Evolutionary conservation across 2,113 vertebrate species (phyloP).

Genomic region (Corydoras sp.): DNA sequence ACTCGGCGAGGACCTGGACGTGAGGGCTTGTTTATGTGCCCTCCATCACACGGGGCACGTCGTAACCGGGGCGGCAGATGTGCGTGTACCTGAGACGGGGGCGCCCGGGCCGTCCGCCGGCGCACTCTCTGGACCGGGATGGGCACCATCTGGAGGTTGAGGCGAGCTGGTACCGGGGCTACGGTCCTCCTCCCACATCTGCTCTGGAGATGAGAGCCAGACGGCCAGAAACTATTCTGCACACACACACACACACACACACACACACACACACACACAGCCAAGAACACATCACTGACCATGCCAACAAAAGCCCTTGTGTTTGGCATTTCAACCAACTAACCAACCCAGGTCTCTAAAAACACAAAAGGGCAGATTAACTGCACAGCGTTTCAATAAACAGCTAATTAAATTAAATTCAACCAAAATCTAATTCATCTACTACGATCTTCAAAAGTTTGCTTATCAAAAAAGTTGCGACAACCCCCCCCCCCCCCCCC

Average conservation of each 20-base stretch:
- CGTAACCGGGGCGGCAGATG: too few relatives aligned
- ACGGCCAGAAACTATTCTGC: constrained; percentile 40
- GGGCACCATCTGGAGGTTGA: constrained; percentile 56
- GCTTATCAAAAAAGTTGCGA: too few relatives aligned
- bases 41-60: too few relatives aligned
- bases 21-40: too few relatives aligned
- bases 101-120: constrained; percentile 10
- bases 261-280: too few relatives aligned
- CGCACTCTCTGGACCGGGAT: constrained; percentile 21
- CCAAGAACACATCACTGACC: constrained; percentile 9
- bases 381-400: too few relatives aligned
- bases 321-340: constrained; percentile 8
- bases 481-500: too few relatives aligned
- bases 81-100: constrained; percentile 52
- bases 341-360: not conserved
- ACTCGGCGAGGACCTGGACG: too few relatives aligned
- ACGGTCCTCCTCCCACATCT: constrained; percentile 66
- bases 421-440: too few relatives aligned
- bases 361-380: too few relatives aligned
- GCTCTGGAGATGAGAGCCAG: constrained; percentile 49
- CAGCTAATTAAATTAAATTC: too few relatives aligned
- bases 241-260: constrained; percentile 14
- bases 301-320: constrained; percentile 25
- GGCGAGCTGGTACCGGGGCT: constrained; percentile 42
- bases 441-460: too few relatives aligned